phyloP scores from a whole-genome alignment of 2,797 vertebrate genomes.

The Notolabrus celidotus region DNA sequence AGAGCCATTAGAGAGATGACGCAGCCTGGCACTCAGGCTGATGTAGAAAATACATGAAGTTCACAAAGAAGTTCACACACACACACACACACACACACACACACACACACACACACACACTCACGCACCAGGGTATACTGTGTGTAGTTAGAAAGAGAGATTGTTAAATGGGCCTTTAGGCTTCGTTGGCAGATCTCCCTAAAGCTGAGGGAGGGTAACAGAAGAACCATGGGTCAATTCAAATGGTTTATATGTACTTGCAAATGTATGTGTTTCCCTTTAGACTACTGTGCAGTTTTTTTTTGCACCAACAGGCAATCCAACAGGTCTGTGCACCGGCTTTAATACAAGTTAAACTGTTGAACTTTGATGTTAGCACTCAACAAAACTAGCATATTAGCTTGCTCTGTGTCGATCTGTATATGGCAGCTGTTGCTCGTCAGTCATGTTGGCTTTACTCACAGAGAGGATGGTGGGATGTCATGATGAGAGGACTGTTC shows the following conservation, averaged over 20 bases:
- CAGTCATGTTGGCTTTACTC: too few relatives aligned
- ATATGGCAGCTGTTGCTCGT: too few relatives aligned
- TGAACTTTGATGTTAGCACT: too few relatives aligned
- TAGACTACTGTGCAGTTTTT: conserved; percentile 1
- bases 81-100: conserved; percentile 30
- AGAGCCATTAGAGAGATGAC: conserved; percentile 66
- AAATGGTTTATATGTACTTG: background rate
- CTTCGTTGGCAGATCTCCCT: conserved; percentile 45
- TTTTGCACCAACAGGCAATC: too few relatives aligned
- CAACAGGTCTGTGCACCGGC: too few relatives aligned
- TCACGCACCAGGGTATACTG: conserved; percentile 31
- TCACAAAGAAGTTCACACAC: conserved; percentile 38
- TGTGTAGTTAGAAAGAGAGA: conserved; percentile 33
- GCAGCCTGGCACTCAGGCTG: conserved; percentile 64
- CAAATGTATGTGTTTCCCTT: conserved; percentile 8
- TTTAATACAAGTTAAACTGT: too few relatives aligned
- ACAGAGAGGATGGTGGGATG: too few relatives aligned
- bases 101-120: too few relatives aligned
- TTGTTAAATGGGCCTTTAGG: conserved; percentile 43
- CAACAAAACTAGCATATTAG: too few relatives aligned
- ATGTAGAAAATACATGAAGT: conserved; percentile 55
- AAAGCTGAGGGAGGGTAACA: conserved; percentile 12
- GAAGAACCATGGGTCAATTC: conserved; percentile 6
- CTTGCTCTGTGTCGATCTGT: too few relatives aligned
- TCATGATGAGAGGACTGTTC: too few relatives aligned